Base-by-base conservation (phyloP, 2,113 vertebrate genomes). In the Aix galericulata region DNA sequence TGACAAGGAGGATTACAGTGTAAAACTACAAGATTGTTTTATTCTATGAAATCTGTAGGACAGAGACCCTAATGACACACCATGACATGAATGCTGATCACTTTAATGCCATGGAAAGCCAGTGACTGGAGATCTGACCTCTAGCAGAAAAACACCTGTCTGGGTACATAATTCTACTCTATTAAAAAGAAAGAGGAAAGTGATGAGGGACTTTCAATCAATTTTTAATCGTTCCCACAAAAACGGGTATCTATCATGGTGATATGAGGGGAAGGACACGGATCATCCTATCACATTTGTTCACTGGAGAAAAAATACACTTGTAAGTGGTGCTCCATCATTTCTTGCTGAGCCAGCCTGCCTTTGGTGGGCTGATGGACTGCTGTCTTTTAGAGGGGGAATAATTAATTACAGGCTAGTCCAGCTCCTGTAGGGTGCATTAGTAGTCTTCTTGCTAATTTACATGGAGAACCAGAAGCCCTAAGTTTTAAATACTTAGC, bases 221-320 rank as follows among this genome's bases (percentile, higher is more conserved):
- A 23, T 86, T 94, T 95, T 96, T 90, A 94, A 92, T 95, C 58
- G 8, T 88, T 64, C 32, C 52, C 67, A 84, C 69, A 81, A 78
- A 86, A 94, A 81, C 38, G 27, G 8, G 22, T 52, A 72, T 95
- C 72, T 90, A 21, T 94, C 86, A 78, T 6, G 15, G 22, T 67
- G 86, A 92, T 93, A 36, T 46, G 82, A 83, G 46, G 52, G 86
- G 76, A 92, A 95, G 83, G 83, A 95, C 66, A 88, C 88, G 71
- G 82, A 92, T 86, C 86, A 78, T 74, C 60, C 52, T 77, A 74
- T 71, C 64, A 52, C 29, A 81, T 93, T 96, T 90, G 42, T 56
- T 92, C 80, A 83, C 1, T 63, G 56, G 46, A 92, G 52, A 78
- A 93, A 93, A 95, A 78, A 83, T 55, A 48, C 4, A 15, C 42